Evolutionary conservation across 2,113 vertebrate genomes (phyloP), one percentile per base, ranked within the genome.

Genomic region (Vidua chalybeata): DNA sequence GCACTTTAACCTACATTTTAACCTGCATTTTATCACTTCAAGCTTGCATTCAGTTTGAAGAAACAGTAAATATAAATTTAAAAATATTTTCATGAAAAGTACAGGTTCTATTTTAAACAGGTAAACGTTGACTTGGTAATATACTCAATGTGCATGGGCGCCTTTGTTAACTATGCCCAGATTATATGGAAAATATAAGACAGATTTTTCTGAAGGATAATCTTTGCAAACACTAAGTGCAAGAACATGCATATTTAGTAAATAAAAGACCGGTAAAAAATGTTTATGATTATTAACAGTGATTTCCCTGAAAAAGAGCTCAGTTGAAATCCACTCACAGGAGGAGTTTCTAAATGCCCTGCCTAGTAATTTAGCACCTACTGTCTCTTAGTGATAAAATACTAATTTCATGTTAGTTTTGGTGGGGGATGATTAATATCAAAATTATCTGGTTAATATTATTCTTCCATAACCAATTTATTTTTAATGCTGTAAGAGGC

Each of bases 201-300:
- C 48, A 72, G 30, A 86, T 73, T 95, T 87, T 89, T 74, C 66
- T 92, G 23, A 55, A 95, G 48, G 81, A 93, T 55, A 80, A 27
- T 35, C 7, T 24, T 67, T 73, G 23, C 22, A 86, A 16, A n/a
- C 26, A 51, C 7, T 17, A 80, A 74, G 26, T 2, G 41, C 10
- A 81, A 61, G 28, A 89, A 56, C 8, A 52, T 28, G 26, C 8
- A 37, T 11, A 33, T 35, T 24, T 37, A 48, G 5, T 69, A 75
- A 58, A 75, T 26, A 41, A 81, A 68, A 64, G 1, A 43, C 4
- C 3, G 1, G 22, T 20, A 56, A 87, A 63, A 85, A 45, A 30
- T 6, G 2, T 7, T 92, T 61, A 56, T 46, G 4, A 67, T 13
- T 69, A 78, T 35, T 59, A 64, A 27, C 16, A 69, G 21, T 49